Conservation (phyloP, 2,113 vertebrate genomes). For the Neodon shergylaensis region DNA sequence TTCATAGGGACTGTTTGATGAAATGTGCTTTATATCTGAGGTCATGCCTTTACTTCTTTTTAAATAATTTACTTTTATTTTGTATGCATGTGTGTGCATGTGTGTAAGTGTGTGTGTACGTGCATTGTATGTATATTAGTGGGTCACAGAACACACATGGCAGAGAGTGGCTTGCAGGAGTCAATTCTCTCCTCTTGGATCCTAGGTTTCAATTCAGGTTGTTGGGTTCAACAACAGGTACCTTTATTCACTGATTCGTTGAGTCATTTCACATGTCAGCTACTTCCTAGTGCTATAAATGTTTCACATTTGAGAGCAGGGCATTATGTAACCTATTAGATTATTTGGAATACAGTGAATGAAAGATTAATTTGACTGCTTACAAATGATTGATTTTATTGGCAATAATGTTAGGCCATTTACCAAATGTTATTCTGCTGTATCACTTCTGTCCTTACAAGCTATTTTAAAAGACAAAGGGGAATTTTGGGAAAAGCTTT, state of each 20-base stretch:
- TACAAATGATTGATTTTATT: slow-evolving; percentile 40
- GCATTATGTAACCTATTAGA: neutral
- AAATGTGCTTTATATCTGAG: slow-evolving; percentile 48
- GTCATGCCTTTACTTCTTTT: neutral
- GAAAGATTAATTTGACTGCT: slow-evolving; percentile 31
- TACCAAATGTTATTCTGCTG: neutral
- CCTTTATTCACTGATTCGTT: neutral
- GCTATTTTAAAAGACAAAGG: slow-evolving; percentile 40
- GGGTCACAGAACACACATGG: neutral
- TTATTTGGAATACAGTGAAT: slow-evolving; percentile 24
- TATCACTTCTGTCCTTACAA: neutral
- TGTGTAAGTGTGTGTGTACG: too few relatives aligned
- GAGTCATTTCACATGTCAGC: neutral
- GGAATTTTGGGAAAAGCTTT: neutral
- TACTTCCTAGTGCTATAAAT: slow-evolving; percentile 9
- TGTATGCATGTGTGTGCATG: neutral
- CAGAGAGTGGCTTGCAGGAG: neutral
- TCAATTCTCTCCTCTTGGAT: neutral
- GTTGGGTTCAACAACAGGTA: too few relatives aligned
- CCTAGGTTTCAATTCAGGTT: neutral
- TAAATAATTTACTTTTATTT: neutral
- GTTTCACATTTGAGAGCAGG: slow-evolving; percentile 22
- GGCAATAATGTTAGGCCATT: neutral
- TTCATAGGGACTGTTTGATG: slow-evolving; percentile 30
- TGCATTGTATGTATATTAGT: too few relatives aligned